These are phyloP conservation scores for Polyommatus iphigenia DNA, from an alignment of 2,888 invertebrate genomes.

Conservation along the genomic window DNA sequence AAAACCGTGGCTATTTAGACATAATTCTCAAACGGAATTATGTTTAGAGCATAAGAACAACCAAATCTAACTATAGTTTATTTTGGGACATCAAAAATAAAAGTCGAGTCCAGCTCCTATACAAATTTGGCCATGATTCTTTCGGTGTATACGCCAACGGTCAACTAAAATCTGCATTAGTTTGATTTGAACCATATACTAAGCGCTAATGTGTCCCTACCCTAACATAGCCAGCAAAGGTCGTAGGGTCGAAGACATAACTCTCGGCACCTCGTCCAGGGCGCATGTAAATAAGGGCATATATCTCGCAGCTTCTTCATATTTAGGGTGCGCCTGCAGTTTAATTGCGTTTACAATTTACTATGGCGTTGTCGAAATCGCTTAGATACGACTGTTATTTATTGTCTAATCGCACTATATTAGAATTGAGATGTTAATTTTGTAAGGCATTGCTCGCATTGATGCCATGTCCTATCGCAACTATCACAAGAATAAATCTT, in stretches of 20 bases:
- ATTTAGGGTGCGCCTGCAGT: conserved; percentile 32
- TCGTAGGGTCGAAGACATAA: conserved; percentile 61
- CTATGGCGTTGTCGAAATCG: not conserved
- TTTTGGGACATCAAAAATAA: no score
- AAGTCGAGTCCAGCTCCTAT: no score
- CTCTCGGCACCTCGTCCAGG: conserved; percentile 54
- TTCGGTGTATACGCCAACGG: no score
- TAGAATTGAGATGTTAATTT: conserved; percentile 13
- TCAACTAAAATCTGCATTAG: no score
- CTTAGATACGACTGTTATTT: not conserved
- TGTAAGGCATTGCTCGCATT: not conserved
- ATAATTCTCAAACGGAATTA: no score
- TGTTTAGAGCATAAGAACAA: no score
- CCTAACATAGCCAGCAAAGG: conserved; percentile 41
- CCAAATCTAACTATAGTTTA: no score
- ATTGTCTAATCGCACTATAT: conserved; percentile 9
- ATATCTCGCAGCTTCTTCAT: conserved; percentile 50
- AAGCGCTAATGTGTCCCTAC: conserved; percentile 17
- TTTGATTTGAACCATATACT: not conserved
- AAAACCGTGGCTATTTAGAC: no score
- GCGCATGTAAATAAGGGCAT: conserved; percentile 66
- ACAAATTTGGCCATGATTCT: no score
- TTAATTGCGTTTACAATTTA: conserved; percentile 28
- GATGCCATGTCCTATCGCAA: no score
- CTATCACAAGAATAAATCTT: no score